Evolutionary conservation across 2,888 invertebrate genomes (phyloP).

Genomic region (Achlya flavicornis): DNA sequence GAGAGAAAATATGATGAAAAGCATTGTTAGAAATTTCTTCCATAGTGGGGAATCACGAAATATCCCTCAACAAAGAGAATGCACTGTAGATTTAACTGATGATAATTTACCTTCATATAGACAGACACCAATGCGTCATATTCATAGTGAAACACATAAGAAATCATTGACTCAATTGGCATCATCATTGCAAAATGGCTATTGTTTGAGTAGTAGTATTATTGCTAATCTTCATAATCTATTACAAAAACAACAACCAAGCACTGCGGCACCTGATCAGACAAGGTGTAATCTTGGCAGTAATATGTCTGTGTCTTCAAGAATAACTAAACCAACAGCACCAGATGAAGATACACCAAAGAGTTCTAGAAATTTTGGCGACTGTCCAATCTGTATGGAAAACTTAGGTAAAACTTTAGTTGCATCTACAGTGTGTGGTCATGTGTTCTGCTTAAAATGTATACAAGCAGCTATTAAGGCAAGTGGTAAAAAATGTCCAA

Average conservation of each 20-base stretch:
- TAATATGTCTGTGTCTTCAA: too few species aligned
- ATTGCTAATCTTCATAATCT: too few species aligned
- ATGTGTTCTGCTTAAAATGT: conserved; percentile 60
- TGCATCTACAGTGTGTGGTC: conserved; percentile 63
- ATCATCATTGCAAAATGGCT: not conserved
- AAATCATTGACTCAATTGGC: not conserved
- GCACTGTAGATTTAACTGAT: not conserved
- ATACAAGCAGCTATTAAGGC: conserved; percentile 43
- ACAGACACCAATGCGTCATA: not conserved
- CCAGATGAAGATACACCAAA: not conserved
- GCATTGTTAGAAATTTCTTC: not conserved
- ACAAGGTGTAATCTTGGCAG: too few species aligned
- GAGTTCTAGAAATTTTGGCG: conserved; percentile 33
- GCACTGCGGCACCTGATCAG: too few species aligned
- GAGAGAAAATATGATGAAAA: not conserved
- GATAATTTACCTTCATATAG: not conserved
- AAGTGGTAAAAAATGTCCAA: conserved; percentile 56
- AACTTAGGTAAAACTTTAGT: conserved; percentile 38
- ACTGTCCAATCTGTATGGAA: conserved; percentile 65
- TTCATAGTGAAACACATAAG: not conserved
- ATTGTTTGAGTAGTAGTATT: not conserved
- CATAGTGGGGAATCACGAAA: not conserved
- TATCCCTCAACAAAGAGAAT: not conserved
- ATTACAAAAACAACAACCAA: too few species aligned
- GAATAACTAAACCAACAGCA: not conserved